Evolutionary conservation across 1,140 invertebrate genomes (phyloP), one percentile per base, ranked within the genome.

Genomic region (Macrotrachela quadricornifera): DNA sequence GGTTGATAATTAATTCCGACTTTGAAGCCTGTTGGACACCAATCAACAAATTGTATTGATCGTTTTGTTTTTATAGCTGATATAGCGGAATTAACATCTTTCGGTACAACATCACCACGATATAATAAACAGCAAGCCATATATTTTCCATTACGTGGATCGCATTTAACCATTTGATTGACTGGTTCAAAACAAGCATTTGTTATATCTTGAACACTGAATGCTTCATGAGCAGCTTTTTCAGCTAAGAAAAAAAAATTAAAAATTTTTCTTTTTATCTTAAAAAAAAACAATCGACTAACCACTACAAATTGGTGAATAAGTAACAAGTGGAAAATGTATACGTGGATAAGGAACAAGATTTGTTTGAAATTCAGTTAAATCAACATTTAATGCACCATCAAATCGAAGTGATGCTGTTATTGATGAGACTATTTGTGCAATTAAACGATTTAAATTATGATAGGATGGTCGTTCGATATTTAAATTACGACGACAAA

Each of bases 341-440:
- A 77, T 78, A 30, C 76, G 61, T 43, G 69, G 68, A 50, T 63
- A 69, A 39, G 68, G 65, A 13, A 70, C 63, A 52, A 64, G 53
- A 52, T 64, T 64, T 16, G 63, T 64, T 55, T 64, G 63, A 49
- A 64, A 62, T 50, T 63, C 63, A 38, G 58, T 62, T 16, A 64
- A 51, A 54, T 64, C 63, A 10, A 63, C 62, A 52, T 65, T 64
- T 4, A 65, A 55, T 10, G 61, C 60, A 10, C 63, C 63, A 39
- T 63, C 61, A 58, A 57, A 46, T 14, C 50, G 48, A 17, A 53
- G 74, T n/a, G 82, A 84, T 44, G 82, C 82, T 6, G 82, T 84
- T 60, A 85, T 84, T 45, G 81, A 84, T 1, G 81, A 83, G 4
- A 85, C 82, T 59, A 85, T 83, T 69, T 84, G 82, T 36, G 81